Percentiles rank a stretch among this genome's conserved stretches.
phyloP scores from a whole-genome alignment of 1,140 invertebrate genomes.

The Ceratoteleas bidentatus region DNA sequence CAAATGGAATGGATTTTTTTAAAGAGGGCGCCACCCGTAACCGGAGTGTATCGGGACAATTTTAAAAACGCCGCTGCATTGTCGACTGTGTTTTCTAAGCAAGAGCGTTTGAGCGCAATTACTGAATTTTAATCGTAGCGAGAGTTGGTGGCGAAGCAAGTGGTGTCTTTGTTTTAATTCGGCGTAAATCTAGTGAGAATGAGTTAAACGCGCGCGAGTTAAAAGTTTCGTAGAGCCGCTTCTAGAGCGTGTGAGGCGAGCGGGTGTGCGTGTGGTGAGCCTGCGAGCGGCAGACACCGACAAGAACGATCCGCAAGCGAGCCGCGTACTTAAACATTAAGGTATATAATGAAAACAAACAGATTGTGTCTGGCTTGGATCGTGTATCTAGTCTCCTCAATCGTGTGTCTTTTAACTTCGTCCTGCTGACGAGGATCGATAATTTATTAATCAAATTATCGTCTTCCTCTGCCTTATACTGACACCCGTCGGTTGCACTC shows the following conservation, averaged over 20 bases:
- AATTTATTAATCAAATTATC: slow-evolving; percentile 67
- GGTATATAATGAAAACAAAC: slow-evolving; percentile 49
- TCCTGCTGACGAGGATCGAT: slow-evolving; percentile 68
- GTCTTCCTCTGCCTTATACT: slow-evolving; percentile 68
- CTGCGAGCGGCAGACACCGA: slow-evolving; percentile 26
- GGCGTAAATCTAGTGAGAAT: too few species aligned
- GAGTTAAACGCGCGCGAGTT: slow-evolving; percentile 19
- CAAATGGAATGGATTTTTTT: too few species aligned
- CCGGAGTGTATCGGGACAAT: too few species aligned
- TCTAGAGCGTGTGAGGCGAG: slow-evolving; percentile 28
- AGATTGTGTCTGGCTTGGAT: slow-evolving; percentile 66
- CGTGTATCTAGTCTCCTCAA: slow-evolving; percentile 66
- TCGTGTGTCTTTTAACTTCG: slow-evolving; percentile 67
- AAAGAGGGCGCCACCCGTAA: too few species aligned
- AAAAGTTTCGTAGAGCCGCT: slow-evolving; percentile 63
- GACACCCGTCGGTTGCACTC: slow-evolving; percentile 64
- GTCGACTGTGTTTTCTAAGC: too few species aligned
- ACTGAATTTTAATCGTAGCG: too few species aligned
- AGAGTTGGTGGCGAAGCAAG: too few species aligned
- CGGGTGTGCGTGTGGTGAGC: neutral
- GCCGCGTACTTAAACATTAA: slow-evolving; percentile 64
- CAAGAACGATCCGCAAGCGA: slow-evolving; percentile 37
- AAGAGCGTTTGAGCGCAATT: too few species aligned
- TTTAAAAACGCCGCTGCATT: too few species aligned
- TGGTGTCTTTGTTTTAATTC: too few species aligned